Percentiles rank a stretch among this genome's conserved stretches.
phyloP scores from a whole-genome alignment of 2,113 vertebrate genomes.

The Myiozetetes cayanensis region DNA sequence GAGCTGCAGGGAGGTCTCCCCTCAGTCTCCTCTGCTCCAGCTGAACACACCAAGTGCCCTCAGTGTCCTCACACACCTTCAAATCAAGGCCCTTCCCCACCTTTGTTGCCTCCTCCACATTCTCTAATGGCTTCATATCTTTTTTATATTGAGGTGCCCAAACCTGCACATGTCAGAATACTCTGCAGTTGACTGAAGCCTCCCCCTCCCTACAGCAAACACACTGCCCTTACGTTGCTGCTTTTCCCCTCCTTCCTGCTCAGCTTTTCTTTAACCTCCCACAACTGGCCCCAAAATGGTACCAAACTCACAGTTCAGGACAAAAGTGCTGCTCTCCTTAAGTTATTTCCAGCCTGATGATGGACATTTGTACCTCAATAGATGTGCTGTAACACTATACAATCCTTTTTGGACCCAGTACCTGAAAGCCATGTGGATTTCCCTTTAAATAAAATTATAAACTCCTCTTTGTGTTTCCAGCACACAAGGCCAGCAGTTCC shows the following conservation, averaged over 20 bases:
- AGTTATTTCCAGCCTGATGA: background rate
- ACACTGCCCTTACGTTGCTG: background rate
- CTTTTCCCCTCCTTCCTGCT: background rate
- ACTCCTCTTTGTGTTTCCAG: background rate
- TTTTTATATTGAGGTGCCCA: background rate
- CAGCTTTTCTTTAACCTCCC: background rate
- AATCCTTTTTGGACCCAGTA: background rate
- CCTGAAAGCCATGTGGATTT: background rate
- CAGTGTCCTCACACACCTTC: background rate
- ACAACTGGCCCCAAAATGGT: background rate
- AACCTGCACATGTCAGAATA: background rate
- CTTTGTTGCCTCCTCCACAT: background rate
- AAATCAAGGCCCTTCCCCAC: background rate
- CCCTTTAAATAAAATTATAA: background rate
- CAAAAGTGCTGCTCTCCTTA: background rate
- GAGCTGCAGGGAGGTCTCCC: background rate
- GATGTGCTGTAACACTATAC: background rate
- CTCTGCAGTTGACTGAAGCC: background rate
- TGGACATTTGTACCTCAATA: background rate
- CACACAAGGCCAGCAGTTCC: background rate
- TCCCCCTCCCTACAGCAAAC: background rate
- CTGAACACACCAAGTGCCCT: background rate
- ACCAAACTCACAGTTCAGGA: background rate
- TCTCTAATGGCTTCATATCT: background rate
- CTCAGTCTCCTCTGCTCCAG: background rate